A percentile compares a stretch with the other conserved stretches of the same genome.
Evolutionary conservation across 2,888 invertebrate species (phyloP).

Genomic region (Phragmatobia fuliginosa): DNA sequence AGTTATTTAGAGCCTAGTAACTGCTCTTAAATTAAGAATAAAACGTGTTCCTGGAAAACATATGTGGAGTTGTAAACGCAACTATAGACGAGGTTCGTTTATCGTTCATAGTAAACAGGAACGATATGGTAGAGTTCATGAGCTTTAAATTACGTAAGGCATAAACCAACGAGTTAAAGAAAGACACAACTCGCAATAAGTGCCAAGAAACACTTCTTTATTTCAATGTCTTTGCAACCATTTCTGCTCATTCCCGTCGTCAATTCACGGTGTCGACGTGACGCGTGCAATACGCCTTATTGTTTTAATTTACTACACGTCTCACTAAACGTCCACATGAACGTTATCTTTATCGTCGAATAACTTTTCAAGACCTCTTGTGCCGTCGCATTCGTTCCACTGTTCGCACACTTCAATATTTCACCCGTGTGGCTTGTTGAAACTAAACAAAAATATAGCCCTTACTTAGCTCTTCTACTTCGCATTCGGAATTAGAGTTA

Average conservation of each 20-base stretch:
- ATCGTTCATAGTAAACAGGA: constrained; percentile 74
- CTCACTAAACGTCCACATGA: constrained; percentile 62
- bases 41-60: constrained; percentile 50
- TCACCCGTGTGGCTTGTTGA: constrained; percentile 51
- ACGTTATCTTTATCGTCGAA: constrained; percentile 68
- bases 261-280: constrained; percentile 43
- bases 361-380: constrained; percentile 57
- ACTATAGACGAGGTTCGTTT: constrained; percentile 60
- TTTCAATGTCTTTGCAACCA: constrained; percentile 56
- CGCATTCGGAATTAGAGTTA: constrained; percentile 57
- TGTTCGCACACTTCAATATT: constrained; percentile 45
- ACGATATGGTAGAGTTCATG: constrained; percentile 74
- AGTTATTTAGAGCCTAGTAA: constrained; percentile 54
- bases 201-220: constrained; percentile 59
- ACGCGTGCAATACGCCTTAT: constrained; percentile 62
- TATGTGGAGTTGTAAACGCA: constrained; percentile 46
- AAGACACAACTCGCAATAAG: constrained; percentile 52
- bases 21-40: constrained; percentile 54
- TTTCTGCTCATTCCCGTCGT: constrained; percentile 52
- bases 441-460: constrained; percentile 54
- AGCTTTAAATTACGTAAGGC: constrained; percentile 69
- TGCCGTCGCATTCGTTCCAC: constrained; percentile 51
- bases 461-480: constrained; percentile 57
- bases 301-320: constrained; percentile 73
- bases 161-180: constrained; percentile 70